Evolutionary conservation across 2,888 invertebrate genomes (phyloP), one percentile per base, ranked within the genome.

Genomic region (Chymomyza fuscimana): DNA sequence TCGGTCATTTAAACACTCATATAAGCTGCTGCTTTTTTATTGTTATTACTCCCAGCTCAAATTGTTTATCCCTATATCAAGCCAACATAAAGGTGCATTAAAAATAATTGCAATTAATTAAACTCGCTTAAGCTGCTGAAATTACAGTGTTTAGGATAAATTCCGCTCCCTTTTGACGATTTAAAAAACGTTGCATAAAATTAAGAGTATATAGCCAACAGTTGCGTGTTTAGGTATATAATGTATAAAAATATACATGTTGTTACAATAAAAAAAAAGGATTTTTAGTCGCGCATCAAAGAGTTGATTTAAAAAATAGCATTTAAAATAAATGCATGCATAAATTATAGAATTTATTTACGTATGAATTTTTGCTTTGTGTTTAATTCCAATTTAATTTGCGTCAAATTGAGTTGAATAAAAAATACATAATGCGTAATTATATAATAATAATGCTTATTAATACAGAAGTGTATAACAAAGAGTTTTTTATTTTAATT

Each of bases 101-200:
- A 60, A 60, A 72, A 58, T 76, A 79, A 84, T 86, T 86, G 62
- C 61, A 68, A 67, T 86, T 87, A 87, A 87, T 83, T 79, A 79
- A 87, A 72, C 70, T 69, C 77, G 75, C 82, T 86, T 84, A 86
- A 84, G 70, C 88, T 74, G 40, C 82, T 69, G 67, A 86, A 84
- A 84, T 84, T 88, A 88, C 85, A 79, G 88, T 86, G 77, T 84
- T 84, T 84, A 81, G 79, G 78, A 72, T 71, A 70, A 84, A 84
- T 84, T 80, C 84, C 82, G 88, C 86, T 84, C 84, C 73, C 80
- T 79, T 54, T 16, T 54, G 52, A 32, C 32, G 16, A 9, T 25
- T 58, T 58, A 58, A 58, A 19, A 54, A 54, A 5, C 12, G 16
- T 19, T 19, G 19, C 19, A 56, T 5, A 25, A 56, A 56, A 22